Percentiles rank a stretch among this genome's conserved stretches.
Evolutionary conservation across 2,113 vertebrate species (phyloP).

Genomic region (Podarcis raffonei): DNA sequence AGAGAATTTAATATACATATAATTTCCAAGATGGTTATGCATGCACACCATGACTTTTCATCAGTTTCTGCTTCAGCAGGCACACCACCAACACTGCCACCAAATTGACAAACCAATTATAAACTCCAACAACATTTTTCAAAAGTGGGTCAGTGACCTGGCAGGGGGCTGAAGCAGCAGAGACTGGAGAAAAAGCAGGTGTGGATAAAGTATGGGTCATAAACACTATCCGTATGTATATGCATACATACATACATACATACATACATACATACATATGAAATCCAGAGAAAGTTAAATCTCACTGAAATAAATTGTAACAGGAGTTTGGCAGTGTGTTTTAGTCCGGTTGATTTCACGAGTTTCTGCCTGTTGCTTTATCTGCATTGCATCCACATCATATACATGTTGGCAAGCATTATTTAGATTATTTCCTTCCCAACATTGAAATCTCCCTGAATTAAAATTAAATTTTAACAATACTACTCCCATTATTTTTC

Average conservation of each 20-base stretch:
- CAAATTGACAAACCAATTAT: conserved; percentile 9
- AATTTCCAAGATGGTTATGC: not conserved
- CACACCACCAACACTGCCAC: not conserved
- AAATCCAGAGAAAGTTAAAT: not conserved
- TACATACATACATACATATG: not conserved
- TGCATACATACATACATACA: not conserved
- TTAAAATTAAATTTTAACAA: not conserved
- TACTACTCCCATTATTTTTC: not conserved
- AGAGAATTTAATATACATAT: not conserved
- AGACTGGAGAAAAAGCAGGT: not conserved
- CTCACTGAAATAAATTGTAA: not conserved
- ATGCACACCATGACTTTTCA: not conserved
- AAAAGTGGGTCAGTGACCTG: not conserved
- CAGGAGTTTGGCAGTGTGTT: not conserved
- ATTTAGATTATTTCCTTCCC: not conserved
- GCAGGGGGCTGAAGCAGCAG: not conserved
- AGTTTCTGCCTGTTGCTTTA: not conserved
- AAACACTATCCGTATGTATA: not conserved
- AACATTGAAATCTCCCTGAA: not conserved
- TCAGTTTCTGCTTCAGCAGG: not conserved
- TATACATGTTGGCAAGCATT: not conserved
- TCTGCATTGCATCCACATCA: not conserved
- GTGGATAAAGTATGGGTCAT: not conserved
- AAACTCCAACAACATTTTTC: conserved; percentile 4
- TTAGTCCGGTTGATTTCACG: not conserved